Percentiles rank a stretch among this genome's conserved stretches.
Conservation (phyloP, 2,888 invertebrate genomes). For the Ennomos quercinarius region DNA sequence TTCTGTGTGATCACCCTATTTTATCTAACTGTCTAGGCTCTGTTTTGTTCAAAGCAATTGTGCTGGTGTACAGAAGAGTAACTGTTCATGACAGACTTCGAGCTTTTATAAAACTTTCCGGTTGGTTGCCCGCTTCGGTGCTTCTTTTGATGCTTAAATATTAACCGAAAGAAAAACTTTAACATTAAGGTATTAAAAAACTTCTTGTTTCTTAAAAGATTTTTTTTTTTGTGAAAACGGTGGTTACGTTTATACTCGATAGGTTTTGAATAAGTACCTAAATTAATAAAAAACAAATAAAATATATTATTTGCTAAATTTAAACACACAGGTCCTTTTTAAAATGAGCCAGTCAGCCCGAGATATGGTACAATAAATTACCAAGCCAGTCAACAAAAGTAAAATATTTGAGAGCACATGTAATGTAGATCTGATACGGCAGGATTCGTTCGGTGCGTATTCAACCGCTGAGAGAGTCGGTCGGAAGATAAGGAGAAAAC, state of each 20-base stretch:
- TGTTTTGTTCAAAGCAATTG: slow-evolving; percentile 33
- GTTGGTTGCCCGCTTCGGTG: slow-evolving; percentile 35
- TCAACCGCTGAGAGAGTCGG: slow-evolving; percentile 18
- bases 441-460: slow-evolving; percentile 1
- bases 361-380: too few relatives aligned
- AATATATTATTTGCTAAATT: too few relatives aligned
- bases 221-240: too few relatives aligned
- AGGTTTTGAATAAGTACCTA: too few relatives aligned
- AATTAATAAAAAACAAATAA: too few relatives aligned
- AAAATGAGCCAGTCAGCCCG: too few relatives aligned
- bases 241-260: too few relatives aligned
- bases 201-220: too few relatives aligned
- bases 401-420: too few relatives aligned
- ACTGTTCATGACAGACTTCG: slow-evolving; percentile 39
- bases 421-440: neutral
- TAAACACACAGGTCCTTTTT: too few relatives aligned
- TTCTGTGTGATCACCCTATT: too few relatives aligned
- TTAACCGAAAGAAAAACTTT: slow-evolving; percentile 25
- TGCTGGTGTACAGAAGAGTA: slow-evolving; percentile 31
- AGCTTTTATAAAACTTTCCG: slow-evolving; percentile 41
- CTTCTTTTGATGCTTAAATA: slow-evolving; percentile 33
- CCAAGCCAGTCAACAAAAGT: too few relatives aligned
- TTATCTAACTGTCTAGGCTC: slow-evolving; percentile 22
- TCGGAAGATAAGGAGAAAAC: slow-evolving; percentile 23
- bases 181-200: slow-evolving; percentile 16